Base-by-base conservation (phyloP, 2,113 vertebrate species). In the Glareola pratincola region DNA sequence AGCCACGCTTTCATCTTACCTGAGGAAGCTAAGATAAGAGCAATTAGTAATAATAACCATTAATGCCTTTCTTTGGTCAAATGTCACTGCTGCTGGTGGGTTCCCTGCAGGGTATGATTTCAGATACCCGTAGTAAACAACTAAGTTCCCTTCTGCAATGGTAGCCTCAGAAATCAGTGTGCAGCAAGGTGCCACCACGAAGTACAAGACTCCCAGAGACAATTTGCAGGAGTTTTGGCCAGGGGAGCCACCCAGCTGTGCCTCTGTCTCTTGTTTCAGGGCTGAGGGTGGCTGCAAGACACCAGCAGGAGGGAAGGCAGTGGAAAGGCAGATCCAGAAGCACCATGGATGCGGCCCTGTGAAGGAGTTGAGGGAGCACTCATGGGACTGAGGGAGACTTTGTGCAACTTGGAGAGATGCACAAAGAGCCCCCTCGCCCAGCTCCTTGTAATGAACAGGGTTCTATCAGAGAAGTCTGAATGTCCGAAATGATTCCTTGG, bases 401-500 rank as follows among this genome's bases (percentile, higher is more conserved):
- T 53, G 13, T 53, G 63, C 17, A 50, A 29, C 39, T 14, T 68
- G 72, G 43, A 83, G n/a, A 57, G 9, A 26, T 37, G 48, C 16
- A 51, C 29, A 43, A n/a, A 76, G 45, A 85, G 23, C 18, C 3
- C 10, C 26, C 13, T 78, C 1, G 6, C 22, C 18, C 30, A 56
- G 30, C 45, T 82, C 24, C 37, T 66, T 45, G 34, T 54, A 45
- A 63, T 24, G 15, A 53, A 36, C 21, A 39, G 47, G 12, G 34
- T 30, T 48, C 6, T 76, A 50, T 36, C 32, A 51, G 39, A 59
- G 22, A n/a, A 71, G 6, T 63, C n/a, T 53, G 18, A 86, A 62
- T 9, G 37, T 39, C 43, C 3, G 1, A 77, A 88, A 88, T 1
- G 0, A 74, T 73, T 64, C 43, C 53, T 67, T 0, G 0, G 63